These are phyloP conservation scores for Guaruba guarouba DNA, from an alignment of 2,113 vertebrate species.

Conservation along the genomic window DNA sequence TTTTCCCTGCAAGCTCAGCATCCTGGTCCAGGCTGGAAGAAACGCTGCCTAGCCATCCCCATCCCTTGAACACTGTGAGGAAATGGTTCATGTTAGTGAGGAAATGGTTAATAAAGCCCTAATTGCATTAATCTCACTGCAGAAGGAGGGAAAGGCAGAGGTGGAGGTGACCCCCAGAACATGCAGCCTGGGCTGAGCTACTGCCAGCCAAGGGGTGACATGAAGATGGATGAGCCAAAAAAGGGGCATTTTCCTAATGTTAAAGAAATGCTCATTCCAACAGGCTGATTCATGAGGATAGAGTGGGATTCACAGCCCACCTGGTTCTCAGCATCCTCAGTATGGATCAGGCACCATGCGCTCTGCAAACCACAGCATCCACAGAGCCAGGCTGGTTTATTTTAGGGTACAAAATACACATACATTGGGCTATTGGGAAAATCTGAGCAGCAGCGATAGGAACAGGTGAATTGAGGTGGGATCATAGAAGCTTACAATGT, in stretches of 20 bases:
- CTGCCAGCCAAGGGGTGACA: not conserved
- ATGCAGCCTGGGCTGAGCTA: accelerated
- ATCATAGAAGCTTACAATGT: not conserved
- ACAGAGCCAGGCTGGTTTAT: not conserved
- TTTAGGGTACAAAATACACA: not conserved
- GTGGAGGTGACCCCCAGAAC: not conserved
- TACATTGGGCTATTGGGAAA: not conserved
- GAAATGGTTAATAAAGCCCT: not conserved
- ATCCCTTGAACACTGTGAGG: not conserved
- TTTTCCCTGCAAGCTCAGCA: not conserved
- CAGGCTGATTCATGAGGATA: not conserved
- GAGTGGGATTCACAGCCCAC: not conserved
- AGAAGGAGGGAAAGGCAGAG: not conserved
- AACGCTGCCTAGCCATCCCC: not conserved
- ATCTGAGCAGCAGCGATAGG: not conserved
- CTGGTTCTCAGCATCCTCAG: not conserved
- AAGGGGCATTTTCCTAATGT: not conserved
- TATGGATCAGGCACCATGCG: not conserved
- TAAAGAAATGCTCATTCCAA: not conserved
- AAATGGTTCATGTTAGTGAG: not conserved
- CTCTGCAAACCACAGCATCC: not conserved
- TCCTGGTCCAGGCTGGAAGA: not conserved
- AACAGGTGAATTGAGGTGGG: slow-evolving; percentile 21
- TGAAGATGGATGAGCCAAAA: not conserved
- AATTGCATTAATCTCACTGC: not conserved